Evolutionary conservation across 2,888 invertebrate genomes (phyloP).

Genomic region (Rhaphigaster nebulosa): DNA sequence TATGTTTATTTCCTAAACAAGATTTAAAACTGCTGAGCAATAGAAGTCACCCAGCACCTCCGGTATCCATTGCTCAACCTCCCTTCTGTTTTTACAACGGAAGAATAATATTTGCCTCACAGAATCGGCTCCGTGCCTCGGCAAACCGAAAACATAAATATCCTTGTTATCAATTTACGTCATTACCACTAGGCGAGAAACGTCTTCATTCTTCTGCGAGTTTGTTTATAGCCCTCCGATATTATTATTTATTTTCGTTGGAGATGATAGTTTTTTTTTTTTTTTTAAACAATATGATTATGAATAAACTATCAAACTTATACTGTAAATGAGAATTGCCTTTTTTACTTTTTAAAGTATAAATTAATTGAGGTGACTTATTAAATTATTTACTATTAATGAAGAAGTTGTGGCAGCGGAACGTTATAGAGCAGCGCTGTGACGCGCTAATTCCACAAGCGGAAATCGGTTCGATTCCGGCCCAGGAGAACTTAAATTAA

Average conservation of each 20-base stretch:
- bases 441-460: no score
- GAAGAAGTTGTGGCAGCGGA: no score
- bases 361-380: no score
- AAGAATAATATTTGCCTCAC: constrained; percentile 3
- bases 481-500: no score
- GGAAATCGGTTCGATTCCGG: no score
- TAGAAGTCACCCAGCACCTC: constrained; percentile 20
- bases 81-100: constrained; percentile 17
- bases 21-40: constrained; percentile 15
- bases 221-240: neutral
- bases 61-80: neutral
- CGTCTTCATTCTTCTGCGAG: neutral
- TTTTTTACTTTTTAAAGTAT: no score
- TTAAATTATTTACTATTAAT: no score
- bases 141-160: constrained; percentile 20
- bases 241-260: neutral
- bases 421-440: no score
- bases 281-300: no score
- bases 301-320: no score
- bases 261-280: neutral
- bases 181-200: neutral
- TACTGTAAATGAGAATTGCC: no score
- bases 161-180: neutral
- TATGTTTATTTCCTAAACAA: constrained; percentile 30
- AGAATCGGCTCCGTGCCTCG: neutral